Evolutionary conservation across 2,888 invertebrate species (phyloP), one percentile per base, ranked within the genome.

Genomic region (Ophion ventricosus): DNA sequence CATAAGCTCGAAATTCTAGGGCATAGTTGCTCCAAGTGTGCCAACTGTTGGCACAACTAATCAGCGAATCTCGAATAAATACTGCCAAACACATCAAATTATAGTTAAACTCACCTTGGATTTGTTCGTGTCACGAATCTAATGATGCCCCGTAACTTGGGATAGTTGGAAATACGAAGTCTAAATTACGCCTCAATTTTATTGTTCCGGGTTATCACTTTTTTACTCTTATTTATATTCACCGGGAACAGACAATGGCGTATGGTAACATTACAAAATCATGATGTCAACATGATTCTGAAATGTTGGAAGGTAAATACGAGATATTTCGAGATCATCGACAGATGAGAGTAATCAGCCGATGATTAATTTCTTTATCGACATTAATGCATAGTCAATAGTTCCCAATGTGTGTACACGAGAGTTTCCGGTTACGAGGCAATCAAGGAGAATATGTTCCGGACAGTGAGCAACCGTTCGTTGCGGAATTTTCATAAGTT

Each of bases 1-100:
- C 76, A 80, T 73, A 64, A 79, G 74, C 78, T 14, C 29, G 57
- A 82, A 82, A 76, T 76, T 40, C 49, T 23, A 29, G 59, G 70
- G 26, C 20, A 26, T 43, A 57, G 66, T 64, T 43, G 63, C 57
- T 66, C 7, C 4, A 25, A 64, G 57, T 70, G 54, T 43, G 56
- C 35, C 25, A 72, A 72, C 63, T 72, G 69, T 57, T 25, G 14
- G 40, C 56, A 79, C 49, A 26, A 56, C 70, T 70, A 49, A 61
- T 49, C 57, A 66, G 25, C 40, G 17, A 35, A 40, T 11, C 69
- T 69, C 43, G 23, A 26, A 61, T 40, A 59, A 25, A 61, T 73
- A 57, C 14, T 35, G 57, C 14, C n/a, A 70, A 56, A 43, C 17
- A 69, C 49, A 49, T 20, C 4, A 29, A 64, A 7, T 35, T 20